phyloP scores from a whole-genome alignment of 2,113 vertebrate species.

The Lophius piscatorius region DNA sequence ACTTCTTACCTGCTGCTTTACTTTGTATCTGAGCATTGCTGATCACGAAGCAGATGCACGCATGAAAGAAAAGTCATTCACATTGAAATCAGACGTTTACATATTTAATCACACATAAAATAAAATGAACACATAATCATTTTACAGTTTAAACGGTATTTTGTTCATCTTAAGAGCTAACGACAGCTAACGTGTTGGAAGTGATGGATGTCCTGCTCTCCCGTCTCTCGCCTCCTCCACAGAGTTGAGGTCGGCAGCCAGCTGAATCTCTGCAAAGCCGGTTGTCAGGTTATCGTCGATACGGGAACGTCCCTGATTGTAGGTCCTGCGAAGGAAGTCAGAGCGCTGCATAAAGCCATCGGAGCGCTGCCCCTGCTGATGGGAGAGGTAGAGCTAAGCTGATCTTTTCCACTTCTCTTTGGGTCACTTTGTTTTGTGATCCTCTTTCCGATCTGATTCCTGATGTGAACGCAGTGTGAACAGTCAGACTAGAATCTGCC shows the following conservation, averaged over 20 bases:
- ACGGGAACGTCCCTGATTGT: constrained; percentile 86
- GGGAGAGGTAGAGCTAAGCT: constrained; percentile 82
- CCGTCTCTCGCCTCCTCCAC: background rate
- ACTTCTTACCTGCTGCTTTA: background rate
- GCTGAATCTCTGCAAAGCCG: constrained; percentile 82
- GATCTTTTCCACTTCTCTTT: too few relatives aligned
- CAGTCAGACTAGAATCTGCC: too few relatives aligned
- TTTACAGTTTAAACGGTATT: background rate
- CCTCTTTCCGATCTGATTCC: too few relatives aligned
- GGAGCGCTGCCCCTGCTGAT: constrained; percentile 79
- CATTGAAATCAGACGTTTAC: too few relatives aligned
- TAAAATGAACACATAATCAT: too few relatives aligned
- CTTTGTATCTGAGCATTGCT: too few relatives aligned
- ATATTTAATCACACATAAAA: too few relatives aligned
- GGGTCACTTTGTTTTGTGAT: too few relatives aligned
- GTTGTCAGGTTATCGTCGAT: constrained; percentile 88
- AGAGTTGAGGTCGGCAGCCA: constrained; percentile 81
- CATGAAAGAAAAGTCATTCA: too few relatives aligned
- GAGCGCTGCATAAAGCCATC: constrained; percentile 80
- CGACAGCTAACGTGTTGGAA: too few relatives aligned
- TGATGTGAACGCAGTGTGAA: too few relatives aligned
- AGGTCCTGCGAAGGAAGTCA: constrained; percentile 81
- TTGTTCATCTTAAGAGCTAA: background rate
- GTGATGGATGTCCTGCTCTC: too few relatives aligned
- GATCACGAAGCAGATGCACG: background rate